Conservation (phyloP, 2,113 vertebrate species). For the Gambusia holbrooki region DNA sequence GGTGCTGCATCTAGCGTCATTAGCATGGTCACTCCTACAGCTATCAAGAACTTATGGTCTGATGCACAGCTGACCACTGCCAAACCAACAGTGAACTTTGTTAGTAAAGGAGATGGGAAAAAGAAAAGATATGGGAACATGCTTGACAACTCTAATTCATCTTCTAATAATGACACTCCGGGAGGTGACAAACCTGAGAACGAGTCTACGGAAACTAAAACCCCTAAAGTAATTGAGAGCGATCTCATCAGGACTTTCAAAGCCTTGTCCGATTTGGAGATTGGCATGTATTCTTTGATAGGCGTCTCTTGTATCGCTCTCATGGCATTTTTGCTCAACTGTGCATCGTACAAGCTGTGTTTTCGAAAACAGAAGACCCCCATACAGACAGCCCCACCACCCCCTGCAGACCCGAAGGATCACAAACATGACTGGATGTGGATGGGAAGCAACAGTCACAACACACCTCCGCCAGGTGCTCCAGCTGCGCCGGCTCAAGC, state of each 20-base stretch:
- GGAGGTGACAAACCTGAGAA: constrained; percentile 57
- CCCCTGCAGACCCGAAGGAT: constrained; percentile 78
- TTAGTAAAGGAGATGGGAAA: constrained; percentile 35
- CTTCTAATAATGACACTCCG: constrained; percentile 76
- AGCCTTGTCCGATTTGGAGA: constrained; percentile 88
- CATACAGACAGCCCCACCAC: constrained; percentile 78
- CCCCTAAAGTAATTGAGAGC: constrained; percentile 70
- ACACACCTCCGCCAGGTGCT: constrained; percentile 67
- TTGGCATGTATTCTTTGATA: constrained; percentile 90
- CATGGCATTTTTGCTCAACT: constrained; percentile 90
- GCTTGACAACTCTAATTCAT: constrained; percentile 78
- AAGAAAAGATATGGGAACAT: constrained; percentile 71
- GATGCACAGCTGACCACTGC: constrained; percentile 29
- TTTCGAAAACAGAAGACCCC: constrained; percentile 85
- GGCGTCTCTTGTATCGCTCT: constrained; percentile 90
- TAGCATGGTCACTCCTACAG: constrained; percentile 12
- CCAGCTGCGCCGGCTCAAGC: constrained; percentile 67
- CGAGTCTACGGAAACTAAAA: constrained; percentile 59
- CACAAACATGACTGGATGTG: constrained; percentile 93
- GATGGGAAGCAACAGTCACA: constrained; percentile 76
- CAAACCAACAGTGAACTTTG: constrained; percentile 25
- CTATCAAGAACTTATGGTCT: not conserved
- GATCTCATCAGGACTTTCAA: constrained; percentile 77
- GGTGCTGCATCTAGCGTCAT: not conserved
- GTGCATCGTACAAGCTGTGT: constrained; percentile 85